Evolutionary conservation across 2,797 vertebrate genomes (phyloP), one percentile per base, ranked within the genome.

Genomic region (Rhyacichthys aspro): DNA sequence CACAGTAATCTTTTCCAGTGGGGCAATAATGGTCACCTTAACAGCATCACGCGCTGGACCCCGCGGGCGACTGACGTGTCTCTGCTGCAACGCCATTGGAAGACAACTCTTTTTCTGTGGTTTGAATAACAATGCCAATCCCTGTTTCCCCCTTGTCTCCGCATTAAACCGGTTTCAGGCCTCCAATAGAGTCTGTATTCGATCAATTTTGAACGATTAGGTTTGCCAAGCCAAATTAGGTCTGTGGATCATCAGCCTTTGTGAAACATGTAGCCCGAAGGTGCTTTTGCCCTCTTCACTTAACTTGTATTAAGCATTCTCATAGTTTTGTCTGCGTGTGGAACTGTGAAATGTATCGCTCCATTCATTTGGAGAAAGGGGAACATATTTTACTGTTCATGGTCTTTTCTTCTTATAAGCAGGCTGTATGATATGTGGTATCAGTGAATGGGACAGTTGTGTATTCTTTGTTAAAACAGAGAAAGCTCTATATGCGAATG

Each of bases 151-250:
- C 52, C 71, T 80, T 79, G 71, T 87, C 68, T 74, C 15, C 17
- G 45, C 67, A 70, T 55, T 72, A 84, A 86, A 76, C 67, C 3
- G 4, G 67, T 81, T 81, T 84, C 63, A 79, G 54, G 77, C 68
- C 64, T 74, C 77, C 63, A 63, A 66, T 66, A 68, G 71, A 79
- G 64, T 79, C 72, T 72, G 69, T 63, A 76, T 82, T 84, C 43
- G 64, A 87, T 87, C 69, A 58, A 48, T 84, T 86, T 80, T 76
- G 38, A 88, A 81, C 59, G 78, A 89, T 90, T 88, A 77, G 84
- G 82, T 78, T 83, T 87, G 87, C 86, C 85, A 86, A 86, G 88
- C 84, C 76, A 82, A 79, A 87, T 89, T 90, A 89, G 71, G 64
- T 74, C 76, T 69, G 70, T 74, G 68, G 78, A 84, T 79, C 52